Evolutionary conservation across 2,888 invertebrate species (phyloP).

Genomic region (Anticlea derivata): DNA sequence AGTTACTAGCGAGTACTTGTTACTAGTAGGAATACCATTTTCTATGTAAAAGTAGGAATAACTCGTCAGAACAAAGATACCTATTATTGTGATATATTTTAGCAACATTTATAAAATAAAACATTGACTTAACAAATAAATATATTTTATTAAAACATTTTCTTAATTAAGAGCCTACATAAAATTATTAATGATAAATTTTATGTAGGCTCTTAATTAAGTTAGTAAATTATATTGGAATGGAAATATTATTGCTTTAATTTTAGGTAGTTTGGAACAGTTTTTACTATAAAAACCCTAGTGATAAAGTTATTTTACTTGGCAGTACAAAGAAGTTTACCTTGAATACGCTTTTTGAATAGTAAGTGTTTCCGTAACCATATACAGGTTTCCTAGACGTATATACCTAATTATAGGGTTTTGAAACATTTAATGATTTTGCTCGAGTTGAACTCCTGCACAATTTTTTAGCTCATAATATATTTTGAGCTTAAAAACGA

Average conservation of each 20-base stretch:
- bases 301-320: background rate
- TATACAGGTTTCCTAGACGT: slow-evolving; percentile 2
- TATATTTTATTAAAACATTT: slow-evolving; percentile 27
- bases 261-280: no score
- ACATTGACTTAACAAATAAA: slow-evolving; percentile 25
- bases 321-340: background rate
- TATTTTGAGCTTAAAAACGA: no score
- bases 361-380: slow-evolving; percentile 11
- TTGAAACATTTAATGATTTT: slow-evolving; percentile 8
- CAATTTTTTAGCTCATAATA: no score
- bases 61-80: background rate
- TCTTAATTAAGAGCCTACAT: no score
- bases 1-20: no score
- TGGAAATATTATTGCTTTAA: background rate
- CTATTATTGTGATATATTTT: slow-evolving; percentile 26
- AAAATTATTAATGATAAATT: no score
- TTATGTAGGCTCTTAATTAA: slow-evolving; percentile 17
- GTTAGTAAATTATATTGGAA: slow-evolving; percentile 5
- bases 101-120: slow-evolving; percentile 25
- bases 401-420: no score
- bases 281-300: no score
- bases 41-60: no score
- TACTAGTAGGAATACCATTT: no score
- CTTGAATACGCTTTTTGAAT: slow-evolving; percentile 8
- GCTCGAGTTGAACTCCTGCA: no score